These are phyloP conservation scores for Panagrolaimus sp. DNA, from an alignment of 1,140 invertebrate species.

Conservation along the genomic window DNA sequence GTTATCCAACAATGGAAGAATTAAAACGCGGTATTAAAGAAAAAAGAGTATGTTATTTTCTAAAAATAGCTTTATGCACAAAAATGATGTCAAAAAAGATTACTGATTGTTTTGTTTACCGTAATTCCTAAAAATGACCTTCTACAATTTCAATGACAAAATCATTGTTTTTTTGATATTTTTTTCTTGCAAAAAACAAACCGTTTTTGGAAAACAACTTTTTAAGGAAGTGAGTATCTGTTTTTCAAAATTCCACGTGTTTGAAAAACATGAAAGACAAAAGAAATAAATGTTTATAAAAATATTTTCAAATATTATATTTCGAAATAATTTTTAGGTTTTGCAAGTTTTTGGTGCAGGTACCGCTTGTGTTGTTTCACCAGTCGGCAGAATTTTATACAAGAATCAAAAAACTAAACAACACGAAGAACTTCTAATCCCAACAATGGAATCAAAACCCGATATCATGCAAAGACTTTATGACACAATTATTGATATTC, in stretches of 20 bases:
- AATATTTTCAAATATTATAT: not conserved
- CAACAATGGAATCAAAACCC: constrained; percentile 47
- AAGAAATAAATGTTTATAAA: not conserved
- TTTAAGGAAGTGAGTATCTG: no score
- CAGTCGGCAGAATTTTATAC: constrained; percentile 55
- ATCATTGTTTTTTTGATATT: no score
- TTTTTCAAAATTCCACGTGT: no score
- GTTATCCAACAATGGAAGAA: constrained; percentile 77
- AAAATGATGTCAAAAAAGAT: constrained; percentile 13
- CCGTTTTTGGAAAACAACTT: no score
- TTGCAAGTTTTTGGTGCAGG: constrained; percentile 54
- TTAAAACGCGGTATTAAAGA: constrained; percentile 70
- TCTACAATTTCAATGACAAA: no score
- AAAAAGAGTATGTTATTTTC: constrained; percentile 70
- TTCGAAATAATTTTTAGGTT: constrained; percentile 34
- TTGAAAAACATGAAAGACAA: no score
- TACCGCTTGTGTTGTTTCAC: constrained; percentile 57
- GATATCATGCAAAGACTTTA: constrained; percentile 57
- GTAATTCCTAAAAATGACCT: no score
- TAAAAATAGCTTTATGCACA: constrained; percentile 22
- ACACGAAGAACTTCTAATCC: constrained; percentile 50
- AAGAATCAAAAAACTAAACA: constrained; percentile 33
- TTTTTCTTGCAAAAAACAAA: no score
- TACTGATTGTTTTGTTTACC: no score
- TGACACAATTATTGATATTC: constrained; percentile 55